Evolutionary conservation across 2,888 invertebrate genomes (phyloP).

Genomic region (Odontomyia ornata): DNA sequence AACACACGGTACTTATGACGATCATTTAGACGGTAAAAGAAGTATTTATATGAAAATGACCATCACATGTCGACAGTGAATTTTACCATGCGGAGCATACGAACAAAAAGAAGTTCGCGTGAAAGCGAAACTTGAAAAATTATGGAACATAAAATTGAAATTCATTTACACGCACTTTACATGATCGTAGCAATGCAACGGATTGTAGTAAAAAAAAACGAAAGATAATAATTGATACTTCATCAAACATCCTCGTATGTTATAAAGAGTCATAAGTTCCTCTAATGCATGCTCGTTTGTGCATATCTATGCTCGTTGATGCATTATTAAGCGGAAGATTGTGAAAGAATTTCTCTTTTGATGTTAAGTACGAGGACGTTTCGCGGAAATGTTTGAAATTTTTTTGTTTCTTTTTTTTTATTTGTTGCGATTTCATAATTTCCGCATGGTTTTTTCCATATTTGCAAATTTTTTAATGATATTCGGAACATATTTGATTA

Average conservation of each 20-base stretch:
- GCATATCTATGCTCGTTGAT: not conserved
- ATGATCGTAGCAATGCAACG: not conserved
- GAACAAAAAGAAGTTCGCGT: slow-evolving; percentile 13
- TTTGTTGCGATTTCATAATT: no score
- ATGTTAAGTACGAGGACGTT: slow-evolving; percentile 4
- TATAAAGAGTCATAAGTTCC: no score
- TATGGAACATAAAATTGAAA: not conserved
- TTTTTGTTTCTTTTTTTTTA: no score
- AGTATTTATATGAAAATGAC: slow-evolving; percentile 1
- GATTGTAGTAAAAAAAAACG: not conserved
- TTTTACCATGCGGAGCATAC: not conserved
- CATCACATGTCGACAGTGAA: not conserved
- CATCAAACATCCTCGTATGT: no score
- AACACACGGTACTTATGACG: not conserved
- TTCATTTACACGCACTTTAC: not conserved
- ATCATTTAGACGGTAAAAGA: not conserved
- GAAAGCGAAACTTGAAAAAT: slow-evolving; percentile 31
- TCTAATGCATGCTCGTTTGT: no score
- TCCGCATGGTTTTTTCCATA: no score
- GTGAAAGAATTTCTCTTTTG: slow-evolving; percentile 27
- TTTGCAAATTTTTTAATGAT: no score
- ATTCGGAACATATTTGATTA: no score
- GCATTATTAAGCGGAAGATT: slow-evolving; percentile 19
- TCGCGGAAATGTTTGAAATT: no score
- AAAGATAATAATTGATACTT: not conserved